Evolutionary conservation across 2,797 vertebrate species (phyloP).

Genomic region (Aeoliscus strigatus): DNA sequence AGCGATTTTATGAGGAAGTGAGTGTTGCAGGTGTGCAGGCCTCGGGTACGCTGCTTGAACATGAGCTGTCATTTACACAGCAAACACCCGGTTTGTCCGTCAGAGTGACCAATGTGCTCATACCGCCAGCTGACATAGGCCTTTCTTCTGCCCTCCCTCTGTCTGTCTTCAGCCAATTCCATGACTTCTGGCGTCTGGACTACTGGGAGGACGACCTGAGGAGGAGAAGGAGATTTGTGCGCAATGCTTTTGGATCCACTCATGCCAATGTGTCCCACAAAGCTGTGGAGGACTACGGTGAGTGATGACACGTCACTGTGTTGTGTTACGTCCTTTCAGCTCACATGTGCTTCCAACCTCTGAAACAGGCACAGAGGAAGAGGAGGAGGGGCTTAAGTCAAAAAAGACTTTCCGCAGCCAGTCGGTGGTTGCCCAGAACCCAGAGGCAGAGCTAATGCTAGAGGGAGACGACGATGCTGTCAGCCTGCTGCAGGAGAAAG

Average conservation of each 20-base stretch:
- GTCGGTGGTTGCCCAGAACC: slow-evolving; percentile 89
- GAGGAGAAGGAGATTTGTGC: slow-evolving; percentile 91
- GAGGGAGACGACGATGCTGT: slow-evolving; percentile 97
- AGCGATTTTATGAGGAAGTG: too few species aligned
- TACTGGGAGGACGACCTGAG: slow-evolving; percentile 99
- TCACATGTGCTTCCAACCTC: background rate
- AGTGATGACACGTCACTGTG: slow-evolving; percentile 49
- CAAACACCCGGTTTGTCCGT: too few species aligned
- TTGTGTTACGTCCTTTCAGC: background rate
- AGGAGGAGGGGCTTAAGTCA: slow-evolving; percentile 87
- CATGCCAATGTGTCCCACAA: slow-evolving; percentile 88
- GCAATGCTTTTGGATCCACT: slow-evolving; percentile 95
- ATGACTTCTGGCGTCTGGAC: slow-evolving; percentile 98
- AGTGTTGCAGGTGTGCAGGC: too few species aligned
- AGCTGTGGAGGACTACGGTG: slow-evolving; percentile 89
- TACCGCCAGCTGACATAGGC: background rate
- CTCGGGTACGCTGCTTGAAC: too few species aligned
- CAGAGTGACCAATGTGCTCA: too few species aligned
- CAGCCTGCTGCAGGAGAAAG: slow-evolving; percentile 95
- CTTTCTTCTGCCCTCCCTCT: slow-evolving; percentile 8
- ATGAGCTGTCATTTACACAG: too few species aligned
- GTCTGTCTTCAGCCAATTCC: slow-evolving; percentile 80
- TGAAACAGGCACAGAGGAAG: slow-evolving; percentile 78
- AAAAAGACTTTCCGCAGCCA: slow-evolving; percentile 94
- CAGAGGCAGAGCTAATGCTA: slow-evolving; percentile 94